Evolutionary conservation across 2,113 vertebrate genomes (phyloP).

Genomic region (Prunella fulvescens): DNA sequence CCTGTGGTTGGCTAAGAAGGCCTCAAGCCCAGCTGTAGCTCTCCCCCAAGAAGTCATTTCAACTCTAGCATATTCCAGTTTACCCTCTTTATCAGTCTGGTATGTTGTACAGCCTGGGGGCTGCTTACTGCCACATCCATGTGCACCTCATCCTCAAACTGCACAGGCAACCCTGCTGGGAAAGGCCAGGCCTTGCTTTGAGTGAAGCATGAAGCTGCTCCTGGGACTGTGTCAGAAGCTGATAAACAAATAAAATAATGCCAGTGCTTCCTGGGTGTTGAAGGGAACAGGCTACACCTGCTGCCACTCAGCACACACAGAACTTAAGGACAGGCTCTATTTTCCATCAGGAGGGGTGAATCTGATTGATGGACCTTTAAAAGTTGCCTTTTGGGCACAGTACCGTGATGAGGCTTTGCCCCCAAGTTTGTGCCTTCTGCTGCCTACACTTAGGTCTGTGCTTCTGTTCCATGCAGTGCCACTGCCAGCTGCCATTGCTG

Average conservation of each 20-base stretch:
- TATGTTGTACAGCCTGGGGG: not conserved
- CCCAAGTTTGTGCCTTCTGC: not conserved
- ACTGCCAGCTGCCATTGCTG: rapidly evolving
- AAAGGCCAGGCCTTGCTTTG: not conserved
- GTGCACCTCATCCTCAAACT: not conserved
- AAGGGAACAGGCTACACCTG: not conserved
- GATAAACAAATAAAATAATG: not conserved
- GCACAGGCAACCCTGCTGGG: not conserved
- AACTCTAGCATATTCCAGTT: not conserved
- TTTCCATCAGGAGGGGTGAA: not conserved
- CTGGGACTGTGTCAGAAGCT: not conserved
- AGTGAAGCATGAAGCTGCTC: not conserved
- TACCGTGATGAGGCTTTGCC: not conserved
- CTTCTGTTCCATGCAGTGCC: rapidly evolving
- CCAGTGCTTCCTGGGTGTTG: rapidly evolving
- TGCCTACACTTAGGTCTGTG: not conserved
- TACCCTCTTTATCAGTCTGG: not conserved
- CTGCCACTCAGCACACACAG: not conserved
- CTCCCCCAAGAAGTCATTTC: not conserved
- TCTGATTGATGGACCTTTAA: not conserved
- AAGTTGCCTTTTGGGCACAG: not conserved
- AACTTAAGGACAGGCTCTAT: not conserved
- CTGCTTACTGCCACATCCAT: not conserved
- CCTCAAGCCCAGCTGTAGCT: not conserved
- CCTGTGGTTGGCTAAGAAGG: not conserved